A percentile compares a stretch with the other conserved stretches of the same genome.
Evolutionary conservation across 30 jellyfish, hydroid and myxozoan genomes (phyloP).

Genomic region (Pelagia noctiluca): DNA sequence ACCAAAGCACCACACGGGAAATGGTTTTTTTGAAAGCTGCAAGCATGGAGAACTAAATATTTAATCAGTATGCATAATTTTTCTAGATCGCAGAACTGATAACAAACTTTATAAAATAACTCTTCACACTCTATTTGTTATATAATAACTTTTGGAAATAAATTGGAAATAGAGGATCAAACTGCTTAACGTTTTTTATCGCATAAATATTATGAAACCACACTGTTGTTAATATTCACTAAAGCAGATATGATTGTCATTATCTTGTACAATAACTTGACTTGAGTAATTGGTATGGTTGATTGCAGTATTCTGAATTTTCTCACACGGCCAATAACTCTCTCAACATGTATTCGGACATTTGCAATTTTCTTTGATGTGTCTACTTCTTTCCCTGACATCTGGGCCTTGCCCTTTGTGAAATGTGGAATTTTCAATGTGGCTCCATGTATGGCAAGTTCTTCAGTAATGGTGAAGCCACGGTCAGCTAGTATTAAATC

Average conservation of each 20-base stretch:
- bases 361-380: constrained; percentile 46
- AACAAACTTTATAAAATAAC: neutral
- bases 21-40: constrained; percentile 12
- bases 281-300: constrained; percentile 58
- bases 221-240: constrained; percentile 55
- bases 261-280: constrained; percentile 48
- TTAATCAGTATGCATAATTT: constrained; percentile 1
- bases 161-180: neutral
- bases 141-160: neutral
- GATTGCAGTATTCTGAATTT: constrained; percentile 55
- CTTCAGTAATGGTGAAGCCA: constrained; percentile 69
- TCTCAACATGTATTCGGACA: constrained; percentile 79
- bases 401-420: constrained; percentile 73
- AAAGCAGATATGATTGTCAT: constrained; percentile 44
- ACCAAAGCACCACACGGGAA: neutral
- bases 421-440: constrained; percentile 63
- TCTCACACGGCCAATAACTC: constrained; percentile 66
- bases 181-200: neutral
- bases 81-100: neutral
- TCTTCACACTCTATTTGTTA: too few relatives aligned
- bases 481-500: constrained; percentile 83
- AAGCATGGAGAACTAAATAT: neutral
- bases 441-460: constrained; percentile 64
- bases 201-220: constrained; percentile 33
- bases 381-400: constrained; percentile 70